A percentile compares a stretch with the other conserved stretches of the same genome.
These are phyloP conservation scores for Paracanthobrama guichenoti DNA, from an alignment of 2,113 vertebrate genomes.

Conservation along the genomic window DNA sequence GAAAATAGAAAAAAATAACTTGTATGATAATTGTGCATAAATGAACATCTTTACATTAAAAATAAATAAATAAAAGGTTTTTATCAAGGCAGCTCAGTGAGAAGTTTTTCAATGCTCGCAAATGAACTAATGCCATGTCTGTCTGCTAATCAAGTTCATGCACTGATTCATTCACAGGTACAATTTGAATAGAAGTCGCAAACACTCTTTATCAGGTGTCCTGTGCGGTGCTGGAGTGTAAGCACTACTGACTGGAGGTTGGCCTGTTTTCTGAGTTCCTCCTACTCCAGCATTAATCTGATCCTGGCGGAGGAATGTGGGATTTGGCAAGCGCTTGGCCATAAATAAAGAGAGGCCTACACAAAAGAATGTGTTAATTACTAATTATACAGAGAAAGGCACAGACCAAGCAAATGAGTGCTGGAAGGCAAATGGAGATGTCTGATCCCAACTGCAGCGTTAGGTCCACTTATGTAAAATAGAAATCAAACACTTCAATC, in stretches of 20 bases:
- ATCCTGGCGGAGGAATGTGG: constrained; percentile 79
- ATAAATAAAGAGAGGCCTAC: constrained; percentile 74
- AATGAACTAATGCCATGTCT: neutral
- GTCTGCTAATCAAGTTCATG: constrained; percentile 13
- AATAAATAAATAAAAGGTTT: neutral
- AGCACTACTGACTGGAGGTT: constrained; percentile 62
- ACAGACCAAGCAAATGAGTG: constrained; percentile 54
- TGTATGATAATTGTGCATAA: constrained; percentile 4
- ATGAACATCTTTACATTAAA: neutral
- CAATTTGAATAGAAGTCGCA: constrained; percentile 56
- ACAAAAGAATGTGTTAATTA: constrained; percentile 78
- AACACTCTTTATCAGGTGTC: constrained; percentile 62
- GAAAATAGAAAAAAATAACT: neutral
- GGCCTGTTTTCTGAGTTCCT: constrained; percentile 72
- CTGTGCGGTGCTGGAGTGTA: constrained; percentile 45
- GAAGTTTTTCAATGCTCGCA: neutral
- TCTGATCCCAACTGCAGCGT: constrained; percentile 37
- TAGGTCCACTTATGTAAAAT: constrained; percentile 52
- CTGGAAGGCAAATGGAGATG: constrained; percentile 60
- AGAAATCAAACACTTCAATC: constrained; percentile 58
- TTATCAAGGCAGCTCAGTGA: neutral
- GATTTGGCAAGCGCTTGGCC: constrained; percentile 76
- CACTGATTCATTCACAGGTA: constrained; percentile 58
- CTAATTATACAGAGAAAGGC: constrained; percentile 71
- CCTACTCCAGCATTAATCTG: constrained; percentile 75